Evolutionary conservation across 2,888 invertebrate species (phyloP).

Genomic region (Philonicus albiceps): DNA sequence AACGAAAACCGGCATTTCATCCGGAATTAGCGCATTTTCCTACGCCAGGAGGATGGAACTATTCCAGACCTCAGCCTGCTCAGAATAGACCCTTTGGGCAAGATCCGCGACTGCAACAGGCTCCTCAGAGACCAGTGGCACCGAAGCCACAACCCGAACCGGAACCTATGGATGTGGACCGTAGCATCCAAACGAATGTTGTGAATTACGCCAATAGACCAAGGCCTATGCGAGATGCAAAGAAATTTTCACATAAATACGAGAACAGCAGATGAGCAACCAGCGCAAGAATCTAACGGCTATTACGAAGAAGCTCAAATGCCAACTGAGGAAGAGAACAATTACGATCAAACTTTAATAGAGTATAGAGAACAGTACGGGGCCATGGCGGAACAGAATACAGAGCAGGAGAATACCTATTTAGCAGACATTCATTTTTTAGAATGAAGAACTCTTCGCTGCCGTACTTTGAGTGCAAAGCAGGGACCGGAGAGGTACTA

Average conservation of each 20-base stretch:
- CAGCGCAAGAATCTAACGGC: neutral
- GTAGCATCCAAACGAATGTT: neutral
- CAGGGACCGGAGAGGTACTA: conserved; percentile 26
- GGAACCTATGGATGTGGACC: neutral
- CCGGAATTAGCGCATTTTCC: too few relatives aligned
- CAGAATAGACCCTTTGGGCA: neutral
- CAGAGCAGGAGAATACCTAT: too few relatives aligned
- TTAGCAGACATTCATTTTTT: too few relatives aligned
- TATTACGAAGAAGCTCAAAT: too few relatives aligned
- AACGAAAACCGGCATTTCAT: too few relatives aligned
- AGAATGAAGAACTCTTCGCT: neutral
- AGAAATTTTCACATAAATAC: neutral
- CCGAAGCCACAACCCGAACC: neutral
- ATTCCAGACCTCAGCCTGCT: neutral
- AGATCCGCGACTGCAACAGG: neutral
- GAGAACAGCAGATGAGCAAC: neutral
- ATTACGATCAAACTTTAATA: too few relatives aligned
- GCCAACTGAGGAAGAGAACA: too few relatives aligned
- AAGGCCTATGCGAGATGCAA: neutral
- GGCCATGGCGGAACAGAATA: too few relatives aligned
- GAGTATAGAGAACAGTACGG: too few relatives aligned
- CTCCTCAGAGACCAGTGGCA: neutral
- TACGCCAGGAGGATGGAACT: too few relatives aligned
- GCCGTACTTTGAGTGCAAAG: neutral
- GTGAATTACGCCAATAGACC: neutral